A percentile compares a stretch with the other conserved stretches of the same genome.
phyloP scores from a whole-genome alignment of 2,797 vertebrate genomes.

The Austrolebias charrua region DNA sequence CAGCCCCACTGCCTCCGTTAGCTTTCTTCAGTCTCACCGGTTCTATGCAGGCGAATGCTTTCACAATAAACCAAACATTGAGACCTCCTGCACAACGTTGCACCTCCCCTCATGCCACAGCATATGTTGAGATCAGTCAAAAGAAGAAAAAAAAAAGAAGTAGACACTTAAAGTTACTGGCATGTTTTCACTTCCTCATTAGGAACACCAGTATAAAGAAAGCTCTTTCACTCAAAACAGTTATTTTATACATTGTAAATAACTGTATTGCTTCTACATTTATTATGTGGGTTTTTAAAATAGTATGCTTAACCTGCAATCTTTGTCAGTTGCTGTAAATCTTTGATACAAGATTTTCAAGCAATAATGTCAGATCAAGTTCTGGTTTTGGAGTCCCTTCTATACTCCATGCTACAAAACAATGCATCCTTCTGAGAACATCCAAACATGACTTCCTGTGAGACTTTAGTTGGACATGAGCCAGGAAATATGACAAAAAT shows the following conservation, averaged over 20 bases:
- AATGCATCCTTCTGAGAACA: constrained; percentile 53
- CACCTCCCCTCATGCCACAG: constrained; percentile 23
- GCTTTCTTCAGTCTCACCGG: constrained; percentile 52
- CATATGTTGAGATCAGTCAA: not conserved
- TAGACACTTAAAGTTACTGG: not conserved
- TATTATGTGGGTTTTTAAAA: constrained; percentile 5
- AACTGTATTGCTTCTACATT: not conserved
- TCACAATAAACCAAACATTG: constrained; percentile 24
- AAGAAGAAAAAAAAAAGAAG: not conserved
- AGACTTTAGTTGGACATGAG: constrained; percentile 18
- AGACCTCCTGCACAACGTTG: constrained; percentile 16
- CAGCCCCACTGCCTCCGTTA: constrained; percentile 62
- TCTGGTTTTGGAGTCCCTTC: constrained; percentile 19
- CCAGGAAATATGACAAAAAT: constrained; percentile 28
- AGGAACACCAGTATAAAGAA: not conserved
- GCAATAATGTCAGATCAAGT: not conserved
- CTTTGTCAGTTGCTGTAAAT: constrained; percentile 63
- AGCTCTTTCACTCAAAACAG: not conserved
- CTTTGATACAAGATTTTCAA: rapidly evolving
- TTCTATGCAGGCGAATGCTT: constrained; percentile 37
- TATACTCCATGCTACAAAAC: constrained; percentile 48
- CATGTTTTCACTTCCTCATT: not conserved
- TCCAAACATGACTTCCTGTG: constrained; percentile 56
- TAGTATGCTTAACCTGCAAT: constrained; percentile 1
- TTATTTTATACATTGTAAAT: not conserved